phyloP scores from a whole-genome alignment of 1,140 invertebrate genomes.

The Chironomus striatipennis region DNA sequence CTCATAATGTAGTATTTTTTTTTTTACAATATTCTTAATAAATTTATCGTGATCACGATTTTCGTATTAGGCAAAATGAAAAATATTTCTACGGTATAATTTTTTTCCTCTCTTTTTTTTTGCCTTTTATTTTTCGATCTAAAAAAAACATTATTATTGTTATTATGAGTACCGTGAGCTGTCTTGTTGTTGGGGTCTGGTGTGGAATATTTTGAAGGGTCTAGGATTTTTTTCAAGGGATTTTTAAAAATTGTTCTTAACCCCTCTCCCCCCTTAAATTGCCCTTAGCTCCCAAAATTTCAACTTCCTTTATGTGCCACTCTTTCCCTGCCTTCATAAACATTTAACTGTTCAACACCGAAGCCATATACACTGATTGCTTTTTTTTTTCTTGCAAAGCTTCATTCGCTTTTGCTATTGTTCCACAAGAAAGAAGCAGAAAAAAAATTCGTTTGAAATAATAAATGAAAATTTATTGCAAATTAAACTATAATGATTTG shows the following conservation, averaged over 20 bases:
- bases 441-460: not conserved
- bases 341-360: not conserved
- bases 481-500: not conserved
- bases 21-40: not conserved
- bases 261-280: too few relatives aligned
- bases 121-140: not conserved
- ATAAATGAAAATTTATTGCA: constrained; percentile 10
- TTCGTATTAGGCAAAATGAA: not conserved
- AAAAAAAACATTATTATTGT: not conserved
- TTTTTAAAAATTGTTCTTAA: too few relatives aligned
- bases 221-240: too few relatives aligned
- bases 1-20: not conserved
- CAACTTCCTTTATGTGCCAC: not conserved
- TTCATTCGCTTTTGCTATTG: not conserved
- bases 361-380: not conserved
- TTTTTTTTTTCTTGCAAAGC: not conserved
- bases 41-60: not conserved
- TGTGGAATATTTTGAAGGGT: not conserved
- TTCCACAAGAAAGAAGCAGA: too few relatives aligned
- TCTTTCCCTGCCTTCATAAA: not conserved
- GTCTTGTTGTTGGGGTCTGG: not conserved
- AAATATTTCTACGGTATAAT: not conserved
- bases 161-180: not conserved
- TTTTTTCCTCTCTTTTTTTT: not conserved
- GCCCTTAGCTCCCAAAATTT: too few relatives aligned